Evolutionary conservation across 2,888 invertebrate genomes (phyloP).

Genomic region (Papilio protenor): DNA sequence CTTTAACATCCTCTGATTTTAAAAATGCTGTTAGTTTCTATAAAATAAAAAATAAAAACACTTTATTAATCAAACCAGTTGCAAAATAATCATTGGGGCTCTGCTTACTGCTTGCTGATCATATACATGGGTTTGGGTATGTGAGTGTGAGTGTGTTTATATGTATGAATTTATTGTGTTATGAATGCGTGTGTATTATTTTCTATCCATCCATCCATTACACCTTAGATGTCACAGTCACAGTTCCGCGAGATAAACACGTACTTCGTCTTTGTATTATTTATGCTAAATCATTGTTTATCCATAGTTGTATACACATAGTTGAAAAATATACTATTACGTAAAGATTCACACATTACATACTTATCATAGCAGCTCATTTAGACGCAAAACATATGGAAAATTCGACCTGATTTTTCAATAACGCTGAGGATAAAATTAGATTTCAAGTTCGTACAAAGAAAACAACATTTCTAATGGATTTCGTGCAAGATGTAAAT

Average conservation of each 20-base stretch:
- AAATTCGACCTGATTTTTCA: slow-evolving; percentile 27
- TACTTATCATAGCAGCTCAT: background rate
- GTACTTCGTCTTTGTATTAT: background rate
- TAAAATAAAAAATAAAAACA: background rate
- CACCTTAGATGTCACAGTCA: background rate
- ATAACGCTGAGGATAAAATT: slow-evolving; percentile 18
- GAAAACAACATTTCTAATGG: background rate
- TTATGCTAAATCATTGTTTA: slow-evolving; percentile 6
- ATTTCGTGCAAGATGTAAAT: background rate
- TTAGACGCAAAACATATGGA: slow-evolving; percentile 21
- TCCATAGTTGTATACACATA: background rate
- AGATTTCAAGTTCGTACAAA: slow-evolving; percentile 16
- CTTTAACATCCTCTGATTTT: too few relatives aligned
- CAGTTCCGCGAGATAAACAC: background rate
- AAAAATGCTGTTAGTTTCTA: background rate
- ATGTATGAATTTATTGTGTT: too few relatives aligned
- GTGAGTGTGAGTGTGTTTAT: too few relatives aligned
- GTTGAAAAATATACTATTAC: slow-evolving; percentile 4
- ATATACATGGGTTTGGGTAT: too few relatives aligned
- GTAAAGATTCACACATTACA: background rate
- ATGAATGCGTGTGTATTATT: background rate
- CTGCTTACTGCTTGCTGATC: too few relatives aligned
- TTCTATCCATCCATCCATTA: background rate
- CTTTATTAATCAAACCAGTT: too few relatives aligned
- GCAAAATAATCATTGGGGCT: too few relatives aligned